phyloP scores from a whole-genome alignment of 2,797 vertebrate genomes.

The Platalea minor region DNA sequence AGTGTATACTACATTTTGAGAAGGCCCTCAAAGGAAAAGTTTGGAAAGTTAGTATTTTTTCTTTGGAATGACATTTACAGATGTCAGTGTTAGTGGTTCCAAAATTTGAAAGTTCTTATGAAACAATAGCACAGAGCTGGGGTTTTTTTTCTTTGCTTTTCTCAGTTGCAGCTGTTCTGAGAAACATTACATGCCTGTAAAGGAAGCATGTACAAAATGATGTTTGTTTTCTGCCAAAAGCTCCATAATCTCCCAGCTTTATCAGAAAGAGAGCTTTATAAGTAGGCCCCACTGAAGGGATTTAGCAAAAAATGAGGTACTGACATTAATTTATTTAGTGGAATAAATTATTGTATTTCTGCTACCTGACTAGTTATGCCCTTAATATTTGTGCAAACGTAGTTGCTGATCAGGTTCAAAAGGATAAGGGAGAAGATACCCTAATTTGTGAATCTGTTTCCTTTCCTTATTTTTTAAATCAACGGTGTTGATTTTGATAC shows the following conservation, averaged over 20 bases:
- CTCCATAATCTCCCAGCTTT: not conserved
- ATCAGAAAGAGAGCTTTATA: not conserved
- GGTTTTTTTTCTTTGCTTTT: not conserved
- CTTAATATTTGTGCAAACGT: not conserved
- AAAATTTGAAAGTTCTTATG: not conserved
- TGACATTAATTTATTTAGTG: not conserved
- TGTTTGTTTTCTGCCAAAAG: not conserved
- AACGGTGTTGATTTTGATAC: not conserved
- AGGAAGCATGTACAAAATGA: not conserved
- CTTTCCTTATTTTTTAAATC: not conserved
- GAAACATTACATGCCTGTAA: not conserved
- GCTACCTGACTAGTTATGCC: not conserved
- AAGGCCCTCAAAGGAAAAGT: not conserved
- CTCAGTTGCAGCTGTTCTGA: not conserved
- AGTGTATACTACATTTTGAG: not conserved
- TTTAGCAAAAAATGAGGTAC: not conserved
- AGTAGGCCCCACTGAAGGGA: not conserved
- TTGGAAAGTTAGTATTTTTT: not conserved
- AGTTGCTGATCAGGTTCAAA: not conserved
- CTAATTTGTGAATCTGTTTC: not conserved
- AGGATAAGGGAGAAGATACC: not conserved
- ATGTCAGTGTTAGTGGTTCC: not conserved
- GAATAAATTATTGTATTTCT: not conserved
- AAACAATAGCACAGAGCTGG: not conserved
- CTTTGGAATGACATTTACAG: not conserved